phyloP scores from a whole-genome alignment of 2,797 vertebrate genomes.

The Acipenser ruthenus region DNA sequence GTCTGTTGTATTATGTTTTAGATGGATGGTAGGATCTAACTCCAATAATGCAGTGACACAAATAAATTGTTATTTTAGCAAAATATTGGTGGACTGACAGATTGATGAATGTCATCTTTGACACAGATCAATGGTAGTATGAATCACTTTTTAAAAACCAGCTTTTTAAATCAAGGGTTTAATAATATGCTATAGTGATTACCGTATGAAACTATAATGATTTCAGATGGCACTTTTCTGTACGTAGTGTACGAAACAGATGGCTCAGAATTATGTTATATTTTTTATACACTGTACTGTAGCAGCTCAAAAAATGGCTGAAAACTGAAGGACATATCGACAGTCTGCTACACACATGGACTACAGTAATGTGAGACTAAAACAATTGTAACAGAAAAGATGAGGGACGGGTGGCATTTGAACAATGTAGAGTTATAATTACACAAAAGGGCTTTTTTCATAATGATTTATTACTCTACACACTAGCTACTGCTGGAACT shows the following conservation, averaged over 20 bases:
- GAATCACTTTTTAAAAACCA: too few relatives aligned
- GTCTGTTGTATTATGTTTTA: too few relatives aligned
- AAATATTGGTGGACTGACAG: too few relatives aligned
- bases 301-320: conserved; percentile 12
- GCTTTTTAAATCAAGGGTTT: too few relatives aligned
- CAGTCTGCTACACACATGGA: conserved; percentile 31
- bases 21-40: too few relatives aligned
- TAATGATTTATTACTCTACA: conserved; percentile 31
- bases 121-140: too few relatives aligned
- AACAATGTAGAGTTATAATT: conserved; percentile 45
- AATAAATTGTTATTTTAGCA: too few relatives aligned
- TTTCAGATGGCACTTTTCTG: background rate
- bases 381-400: conserved; percentile 35
- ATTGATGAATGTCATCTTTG: too few relatives aligned
- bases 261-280: conserved; percentile 10
- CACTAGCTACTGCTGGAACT: conserved; percentile 34
- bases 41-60: too few relatives aligned
- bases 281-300: background rate
- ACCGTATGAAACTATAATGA: too few relatives aligned
- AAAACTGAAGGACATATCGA: conserved; percentile 33
- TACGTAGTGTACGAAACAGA: conserved; percentile 29
- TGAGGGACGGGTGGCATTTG: conserved; percentile 31
- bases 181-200: too few relatives aligned
- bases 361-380: conserved; percentile 27
- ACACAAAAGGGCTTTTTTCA: conserved; percentile 30